Evolutionary conservation across 2,888 invertebrate genomes (phyloP).

Genomic region (Coenonympha glycerion): DNA sequence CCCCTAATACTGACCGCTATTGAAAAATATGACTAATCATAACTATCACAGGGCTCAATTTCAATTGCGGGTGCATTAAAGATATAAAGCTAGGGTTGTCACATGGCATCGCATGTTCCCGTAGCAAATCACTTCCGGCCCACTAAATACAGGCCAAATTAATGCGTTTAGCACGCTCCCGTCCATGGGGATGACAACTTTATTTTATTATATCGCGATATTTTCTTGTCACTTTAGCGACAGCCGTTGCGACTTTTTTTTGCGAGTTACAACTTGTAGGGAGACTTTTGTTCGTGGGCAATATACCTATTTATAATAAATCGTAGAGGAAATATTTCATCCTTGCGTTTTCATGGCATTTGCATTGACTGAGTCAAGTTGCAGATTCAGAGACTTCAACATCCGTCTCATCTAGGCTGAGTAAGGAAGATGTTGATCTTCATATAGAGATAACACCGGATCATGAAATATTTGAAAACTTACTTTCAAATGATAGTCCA

Average conservation of each 20-base stretch:
- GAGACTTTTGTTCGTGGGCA: neutral
- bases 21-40: constrained; percentile 17
- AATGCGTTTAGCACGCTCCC: constrained; percentile 75
- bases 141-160: constrained; percentile 76
- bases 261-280: neutral
- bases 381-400: no score
- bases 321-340: no score
- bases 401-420: no score
- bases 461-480: no score
- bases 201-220: constrained; percentile 72
- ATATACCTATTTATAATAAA: neutral
- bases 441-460: no score
- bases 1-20: constrained; percentile 49
- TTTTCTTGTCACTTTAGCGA: constrained; percentile 70
- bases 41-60: constrained; percentile 42
- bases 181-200: constrained; percentile 73
- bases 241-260: constrained; percentile 39
- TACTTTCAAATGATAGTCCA: no score
- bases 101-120: constrained; percentile 70
- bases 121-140: constrained; percentile 76
- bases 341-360: no score
- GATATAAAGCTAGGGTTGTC: constrained; percentile 41
- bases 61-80: constrained; percentile 39
- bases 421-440: no score
- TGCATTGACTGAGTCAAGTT: no score